These are phyloP conservation scores for Notospermus geniculatus DNA, from an alignment of 1,140 invertebrate genomes.

Conservation along the genomic window DNA sequence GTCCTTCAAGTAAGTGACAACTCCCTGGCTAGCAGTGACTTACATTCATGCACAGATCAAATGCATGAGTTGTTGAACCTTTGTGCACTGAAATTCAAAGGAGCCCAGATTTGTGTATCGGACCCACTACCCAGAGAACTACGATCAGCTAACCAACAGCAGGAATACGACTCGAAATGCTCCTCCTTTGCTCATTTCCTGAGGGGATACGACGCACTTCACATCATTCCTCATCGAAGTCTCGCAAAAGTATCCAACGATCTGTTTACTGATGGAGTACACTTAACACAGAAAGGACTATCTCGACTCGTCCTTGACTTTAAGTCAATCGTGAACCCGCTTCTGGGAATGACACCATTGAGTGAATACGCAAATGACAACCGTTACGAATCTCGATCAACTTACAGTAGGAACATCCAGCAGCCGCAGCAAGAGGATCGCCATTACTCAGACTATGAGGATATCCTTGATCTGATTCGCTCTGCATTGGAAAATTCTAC, in stretches of 20 bases:
- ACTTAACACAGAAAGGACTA: not conserved
- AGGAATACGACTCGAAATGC: not conserved
- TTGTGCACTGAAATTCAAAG: not conserved
- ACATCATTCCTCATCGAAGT: not conserved
- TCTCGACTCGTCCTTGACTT: not conserved
- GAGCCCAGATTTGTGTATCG: not conserved
- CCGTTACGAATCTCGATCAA: no score
- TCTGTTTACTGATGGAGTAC: not conserved
- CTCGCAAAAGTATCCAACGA: not conserved
- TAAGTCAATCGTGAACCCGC: not conserved
- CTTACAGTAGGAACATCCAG: no score
- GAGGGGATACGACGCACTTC: not conserved
- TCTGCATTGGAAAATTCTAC: no score
- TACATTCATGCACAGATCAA: not conserved
- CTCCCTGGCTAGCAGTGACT: not conserved
- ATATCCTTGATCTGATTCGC: no score
- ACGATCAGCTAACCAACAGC: not conserved
- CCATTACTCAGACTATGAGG: no score
- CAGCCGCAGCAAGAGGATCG: no score
- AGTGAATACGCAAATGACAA: no score
- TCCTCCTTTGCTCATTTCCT: not conserved
- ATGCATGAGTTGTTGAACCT: not conserved
- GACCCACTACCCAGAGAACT: not conserved
- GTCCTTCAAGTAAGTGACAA: not conserved
- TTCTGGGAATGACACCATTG: not conserved